Conservation (phyloP, 1,140 invertebrate genomes). For the Drosophila virilis region DNA sequence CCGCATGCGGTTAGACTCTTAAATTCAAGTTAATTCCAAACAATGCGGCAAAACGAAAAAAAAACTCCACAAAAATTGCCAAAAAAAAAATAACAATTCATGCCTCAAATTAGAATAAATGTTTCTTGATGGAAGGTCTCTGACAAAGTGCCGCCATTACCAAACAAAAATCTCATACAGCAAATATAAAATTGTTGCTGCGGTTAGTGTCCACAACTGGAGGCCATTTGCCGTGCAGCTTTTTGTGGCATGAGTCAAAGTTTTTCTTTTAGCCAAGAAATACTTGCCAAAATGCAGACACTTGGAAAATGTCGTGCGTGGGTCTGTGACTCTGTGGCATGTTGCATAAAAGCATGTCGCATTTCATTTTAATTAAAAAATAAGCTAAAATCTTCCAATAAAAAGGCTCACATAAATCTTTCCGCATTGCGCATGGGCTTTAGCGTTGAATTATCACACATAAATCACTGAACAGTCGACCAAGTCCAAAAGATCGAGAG, state of each 20-base stretch:
- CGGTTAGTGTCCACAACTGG: constrained; percentile 48
- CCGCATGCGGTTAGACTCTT: constrained; percentile 33
- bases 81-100: constrained; percentile 59
- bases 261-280: constrained; percentile 42
- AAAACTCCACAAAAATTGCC: constrained; percentile 32
- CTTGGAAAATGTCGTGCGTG: constrained; percentile 43
- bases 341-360: constrained; percentile 33
- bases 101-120: constrained; percentile 79
- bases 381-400: constrained; percentile 43
- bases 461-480: constrained; percentile 59
- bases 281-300: constrained; percentile 62
- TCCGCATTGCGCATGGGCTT: constrained; percentile 65
- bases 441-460: constrained; percentile 64
- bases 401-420: constrained; percentile 56
- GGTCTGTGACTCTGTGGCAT: constrained; percentile 6
- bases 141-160: constrained; percentile 69
- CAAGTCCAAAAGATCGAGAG: constrained; percentile 11
- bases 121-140: constrained; percentile 64
- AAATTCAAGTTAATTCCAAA: constrained; percentile 13
- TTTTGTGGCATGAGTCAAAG: constrained; percentile 53
- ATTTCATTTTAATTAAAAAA: constrained; percentile 71
- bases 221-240: constrained; percentile 53
- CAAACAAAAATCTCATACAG: constrained; percentile 37
- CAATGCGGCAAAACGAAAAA: background rate
- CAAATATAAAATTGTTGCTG: constrained; percentile 59